phyloP scores from a whole-genome alignment of 2,888 invertebrate species.

The Salticus scenicus region DNA sequence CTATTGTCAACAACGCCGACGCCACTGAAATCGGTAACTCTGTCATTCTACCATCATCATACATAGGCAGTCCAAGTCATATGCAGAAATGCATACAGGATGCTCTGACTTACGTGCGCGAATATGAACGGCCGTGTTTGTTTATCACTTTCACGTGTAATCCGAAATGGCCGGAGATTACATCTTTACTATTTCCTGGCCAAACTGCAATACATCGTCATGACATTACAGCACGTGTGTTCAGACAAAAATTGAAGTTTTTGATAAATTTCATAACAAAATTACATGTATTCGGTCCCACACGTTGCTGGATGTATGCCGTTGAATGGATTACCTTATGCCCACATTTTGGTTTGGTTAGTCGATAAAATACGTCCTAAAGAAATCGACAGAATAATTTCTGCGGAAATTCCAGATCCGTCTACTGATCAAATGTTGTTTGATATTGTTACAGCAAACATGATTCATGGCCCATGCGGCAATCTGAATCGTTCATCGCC shows the following conservation, averaged over 20 bases:
- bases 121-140: slow-evolving; percentile 76
- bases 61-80: slow-evolving; percentile 73
- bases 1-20: slow-evolving; percentile 43
- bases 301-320: slow-evolving; percentile 71
- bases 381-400: too few species aligned
- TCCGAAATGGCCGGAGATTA: slow-evolving; percentile 75
- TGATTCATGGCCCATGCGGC: slow-evolving; percentile 27
- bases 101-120: slow-evolving; percentile 76
- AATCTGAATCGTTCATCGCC: slow-evolving; percentile 22
- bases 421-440: too few species aligned
- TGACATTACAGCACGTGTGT: slow-evolving; percentile 70
- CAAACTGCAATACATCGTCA: slow-evolving; percentile 71
- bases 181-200: slow-evolving; percentile 64
- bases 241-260: slow-evolving; percentile 72
- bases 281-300: slow-evolving; percentile 71
- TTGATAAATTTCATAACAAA: slow-evolving; percentile 71
- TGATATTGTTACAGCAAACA: too few species aligned
- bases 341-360: too few species aligned
- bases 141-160: slow-evolving; percentile 77
- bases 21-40: background rate
- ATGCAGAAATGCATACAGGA: slow-evolving; percentile 76
- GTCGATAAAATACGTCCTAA: too few species aligned
- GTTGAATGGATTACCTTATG: slow-evolving; percentile 71
- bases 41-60: slow-evolving; percentile 35
- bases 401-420: too few species aligned